Percentiles rank a stretch among this genome's conserved stretches.
phyloP scores from a whole-genome alignment of 2,113 vertebrate genomes.

The Pluvialis apricaria region DNA sequence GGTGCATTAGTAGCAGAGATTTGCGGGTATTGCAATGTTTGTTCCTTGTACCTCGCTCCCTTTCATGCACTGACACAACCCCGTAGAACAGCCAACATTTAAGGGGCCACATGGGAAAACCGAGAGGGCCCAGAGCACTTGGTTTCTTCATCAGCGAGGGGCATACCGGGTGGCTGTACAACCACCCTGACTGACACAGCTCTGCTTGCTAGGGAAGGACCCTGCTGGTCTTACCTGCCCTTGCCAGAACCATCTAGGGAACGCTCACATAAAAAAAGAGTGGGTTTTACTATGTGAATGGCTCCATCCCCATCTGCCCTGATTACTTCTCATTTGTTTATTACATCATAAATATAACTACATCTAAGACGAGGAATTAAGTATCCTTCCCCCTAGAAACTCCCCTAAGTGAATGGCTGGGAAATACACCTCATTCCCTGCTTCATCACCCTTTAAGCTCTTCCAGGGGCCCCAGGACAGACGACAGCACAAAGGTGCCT shows the following conservation, averaged over 20 bases:
- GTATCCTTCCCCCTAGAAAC: background rate
- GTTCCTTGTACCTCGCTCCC: background rate
- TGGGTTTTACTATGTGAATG: background rate
- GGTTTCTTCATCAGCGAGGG: fast-evolving
- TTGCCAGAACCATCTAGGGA: background rate
- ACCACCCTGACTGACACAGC: background rate
- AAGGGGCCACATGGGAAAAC: background rate
- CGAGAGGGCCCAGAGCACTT: background rate
- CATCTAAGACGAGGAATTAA: background rate
- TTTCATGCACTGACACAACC: background rate
- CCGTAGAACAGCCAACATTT: fast-evolving
- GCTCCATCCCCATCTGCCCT: background rate
- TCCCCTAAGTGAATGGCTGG: background rate
- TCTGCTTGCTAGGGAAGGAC: background rate
- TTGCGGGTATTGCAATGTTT: background rate
- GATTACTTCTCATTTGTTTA: background rate
- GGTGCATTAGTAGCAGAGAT: slow-evolving; percentile 43
- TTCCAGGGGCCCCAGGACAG: background rate
- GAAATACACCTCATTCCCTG: background rate
- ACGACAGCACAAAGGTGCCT: background rate
- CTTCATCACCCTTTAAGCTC: background rate
- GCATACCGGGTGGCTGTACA: fast-evolving
- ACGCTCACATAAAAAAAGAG: background rate
- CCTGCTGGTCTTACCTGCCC: background rate
- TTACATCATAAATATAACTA: background rate